These are phyloP conservation scores for Coptotermes formosanus DNA, from an alignment of 1,140 invertebrate genomes.

Conservation along the genomic window DNA sequence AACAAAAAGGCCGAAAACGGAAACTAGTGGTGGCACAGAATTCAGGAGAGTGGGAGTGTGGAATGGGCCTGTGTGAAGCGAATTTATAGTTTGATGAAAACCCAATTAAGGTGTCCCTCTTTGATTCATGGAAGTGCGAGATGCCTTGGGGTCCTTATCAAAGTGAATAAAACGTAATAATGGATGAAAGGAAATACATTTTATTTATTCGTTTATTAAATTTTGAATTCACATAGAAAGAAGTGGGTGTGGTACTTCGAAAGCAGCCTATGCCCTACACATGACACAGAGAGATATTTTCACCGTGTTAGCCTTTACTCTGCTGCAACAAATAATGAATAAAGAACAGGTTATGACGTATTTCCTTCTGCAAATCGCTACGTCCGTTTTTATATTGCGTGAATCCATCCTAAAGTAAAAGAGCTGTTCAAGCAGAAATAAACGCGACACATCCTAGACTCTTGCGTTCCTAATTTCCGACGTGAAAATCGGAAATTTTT, in stretches of 20 bases:
- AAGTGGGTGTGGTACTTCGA: not conserved
- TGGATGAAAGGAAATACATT: not conserved
- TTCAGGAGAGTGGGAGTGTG: not conserved
- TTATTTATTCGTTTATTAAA: not conserved
- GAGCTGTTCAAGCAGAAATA: too few relatives aligned
- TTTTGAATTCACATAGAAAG: not conserved
- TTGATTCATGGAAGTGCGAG: not conserved
- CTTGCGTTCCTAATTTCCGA: too few relatives aligned
- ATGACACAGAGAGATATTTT: not conserved
- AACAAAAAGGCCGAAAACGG: not conserved
- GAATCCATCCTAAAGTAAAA: too few relatives aligned
- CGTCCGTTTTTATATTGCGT: too few relatives aligned
- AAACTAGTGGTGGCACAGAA: not conserved
- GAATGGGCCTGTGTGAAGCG: not conserved
- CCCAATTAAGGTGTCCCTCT: not conserved
- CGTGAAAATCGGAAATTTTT: too few relatives aligned
- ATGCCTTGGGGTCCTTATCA: not conserved
- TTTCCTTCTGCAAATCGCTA: not conserved
- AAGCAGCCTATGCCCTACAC: not conserved
- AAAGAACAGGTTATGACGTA: not conserved
- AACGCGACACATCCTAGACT: too few relatives aligned
- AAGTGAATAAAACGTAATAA: not conserved
- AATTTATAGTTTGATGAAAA: constrained; percentile 1
- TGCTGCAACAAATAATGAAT: not conserved
- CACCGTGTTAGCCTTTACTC: not conserved